Evolutionary conservation across 2,113 vertebrate genomes (phyloP), one percentile per base, ranked within the genome.

Genomic region (Indicator maculatus): DNA sequence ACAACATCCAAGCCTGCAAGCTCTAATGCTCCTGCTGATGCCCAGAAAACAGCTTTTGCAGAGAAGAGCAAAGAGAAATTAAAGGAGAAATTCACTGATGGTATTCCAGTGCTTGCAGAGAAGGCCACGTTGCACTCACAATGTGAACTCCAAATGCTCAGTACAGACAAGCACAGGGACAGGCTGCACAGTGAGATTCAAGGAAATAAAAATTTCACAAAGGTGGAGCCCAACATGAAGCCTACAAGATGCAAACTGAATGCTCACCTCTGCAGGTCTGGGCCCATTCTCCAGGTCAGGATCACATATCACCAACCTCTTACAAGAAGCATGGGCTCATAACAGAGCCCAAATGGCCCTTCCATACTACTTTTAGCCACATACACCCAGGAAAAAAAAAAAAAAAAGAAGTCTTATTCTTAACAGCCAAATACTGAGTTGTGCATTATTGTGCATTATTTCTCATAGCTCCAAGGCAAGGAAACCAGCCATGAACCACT

Each of bases 401-500:
- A 12, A 41, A 16, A 14, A 44, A 44, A 44, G 6, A 63, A 59
- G 19, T 53, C 47, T 38, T 85, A 72, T 87, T 88, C 56, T 70
- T 38, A 71, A 23, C 36, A 79, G 21, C 30, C 27, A 58, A 65
- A 33, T 67, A 69, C 38, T 85, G 69, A 58, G 74, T 30, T 4
- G 3, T 60, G 26, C 36, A 28, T 16, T 87, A 45, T 30, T 4
- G 3, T 60, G 26, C 36, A 28, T 16, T 87, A 45, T 70, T 88
- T 76, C 75, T 72, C 55, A 28, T 19, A 76, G 74, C 59, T 82
- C 63, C 28, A 85, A 56, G 81, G 16, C 65, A 74, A 77, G 77
- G 81, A 95, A 93, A 47, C 73, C 38, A 89, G 53, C 70, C 59
- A 33, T 17, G 72, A 86, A 66, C 67, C 90, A 81, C 71, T 12